phyloP scores from a whole-genome alignment of 1,140 invertebrate species.

The Drosophila nannoptera region DNA sequence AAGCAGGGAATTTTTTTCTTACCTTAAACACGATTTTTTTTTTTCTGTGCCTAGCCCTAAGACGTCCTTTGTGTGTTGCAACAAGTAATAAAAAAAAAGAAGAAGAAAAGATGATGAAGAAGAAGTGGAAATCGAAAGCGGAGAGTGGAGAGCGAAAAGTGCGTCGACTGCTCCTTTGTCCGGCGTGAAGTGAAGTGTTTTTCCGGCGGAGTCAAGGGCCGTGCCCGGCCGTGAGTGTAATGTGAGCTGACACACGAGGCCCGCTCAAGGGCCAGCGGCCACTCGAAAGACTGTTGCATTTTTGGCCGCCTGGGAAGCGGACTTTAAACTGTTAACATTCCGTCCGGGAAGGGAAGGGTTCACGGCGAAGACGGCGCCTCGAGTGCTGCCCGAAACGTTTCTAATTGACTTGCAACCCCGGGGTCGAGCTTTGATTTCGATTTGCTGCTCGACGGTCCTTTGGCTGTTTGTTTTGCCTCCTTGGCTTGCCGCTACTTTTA shows the following conservation, averaged over 20 bases:
- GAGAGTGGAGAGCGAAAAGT: constrained; percentile 25
- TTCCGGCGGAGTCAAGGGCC: constrained; percentile 2
- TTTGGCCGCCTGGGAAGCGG: constrained; percentile 51
- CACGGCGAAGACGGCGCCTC: constrained; percentile 19
- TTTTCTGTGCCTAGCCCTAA: constrained; percentile 73
- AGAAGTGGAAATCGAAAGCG: constrained; percentile 3
- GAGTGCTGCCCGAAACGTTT: constrained; percentile 43
- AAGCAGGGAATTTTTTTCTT: constrained; percentile 42
- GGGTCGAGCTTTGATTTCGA: not conserved
- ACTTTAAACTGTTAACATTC: constrained; percentile 70
- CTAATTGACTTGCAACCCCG: constrained; percentile 47
- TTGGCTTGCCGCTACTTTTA: constrained; percentile 61
- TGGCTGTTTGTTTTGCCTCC: constrained; percentile 71
- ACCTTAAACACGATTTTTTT: constrained; percentile 2
- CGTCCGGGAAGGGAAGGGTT: too few species aligned
- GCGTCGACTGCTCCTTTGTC: constrained; percentile 22
- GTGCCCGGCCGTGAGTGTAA: constrained; percentile 53
- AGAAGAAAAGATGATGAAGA: too few species aligned
- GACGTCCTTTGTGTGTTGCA: constrained; percentile 69
- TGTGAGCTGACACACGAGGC: constrained; percentile 69
- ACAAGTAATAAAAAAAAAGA: constrained; percentile 50
- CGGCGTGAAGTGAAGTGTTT: constrained; percentile 4
- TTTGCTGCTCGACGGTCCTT: too few species aligned
- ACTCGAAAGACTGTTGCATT: constrained; percentile 71
- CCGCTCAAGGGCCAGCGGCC: not conserved